Conservation (phyloP, 2,888 invertebrate species). For the Stenoptilia bipunctidactyla region DNA sequence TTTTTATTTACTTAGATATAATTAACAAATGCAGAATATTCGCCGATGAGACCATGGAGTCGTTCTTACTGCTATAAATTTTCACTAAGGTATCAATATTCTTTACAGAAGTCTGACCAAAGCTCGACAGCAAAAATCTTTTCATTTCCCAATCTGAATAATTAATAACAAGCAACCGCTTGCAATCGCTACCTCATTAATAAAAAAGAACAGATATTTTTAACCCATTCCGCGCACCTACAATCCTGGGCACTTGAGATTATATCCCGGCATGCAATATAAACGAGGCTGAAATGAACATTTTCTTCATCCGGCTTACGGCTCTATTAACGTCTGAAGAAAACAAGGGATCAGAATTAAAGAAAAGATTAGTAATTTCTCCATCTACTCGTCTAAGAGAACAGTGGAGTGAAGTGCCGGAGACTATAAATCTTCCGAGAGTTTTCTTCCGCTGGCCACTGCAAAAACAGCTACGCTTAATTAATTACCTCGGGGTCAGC, state of each 20-base stretch:
- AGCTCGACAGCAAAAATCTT: too few relatives aligned
- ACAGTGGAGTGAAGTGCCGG: slow-evolving; percentile 32
- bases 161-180: too few relatives aligned
- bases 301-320: slow-evolving; percentile 43
- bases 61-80: too few relatives aligned
- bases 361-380: slow-evolving; percentile 56
- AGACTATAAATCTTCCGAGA: slow-evolving; percentile 52
- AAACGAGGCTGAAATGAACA: slow-evolving; percentile 39
- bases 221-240: background rate
- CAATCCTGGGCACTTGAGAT: slow-evolving; percentile 7
- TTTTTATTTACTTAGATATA: too few relatives aligned
- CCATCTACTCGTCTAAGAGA: slow-evolving; percentile 18
- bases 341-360: slow-evolving; percentile 58
- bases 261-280: slow-evolving; percentile 32
- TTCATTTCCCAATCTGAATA: too few relatives aligned
- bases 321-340: slow-evolving; percentile 44
- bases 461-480: slow-evolving; percentile 58
- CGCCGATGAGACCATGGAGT: too few relatives aligned
- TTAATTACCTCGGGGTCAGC: slow-evolving; percentile 55
- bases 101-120: too few relatives aligned
- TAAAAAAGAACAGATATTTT: background rate
- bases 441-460: slow-evolving; percentile 42
- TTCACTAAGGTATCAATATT: too few relatives aligned
- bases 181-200: background rate
- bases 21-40: too few relatives aligned